Base-by-base conservation (phyloP, 2,113 vertebrate genomes). In the Hassar affinis region DNA sequence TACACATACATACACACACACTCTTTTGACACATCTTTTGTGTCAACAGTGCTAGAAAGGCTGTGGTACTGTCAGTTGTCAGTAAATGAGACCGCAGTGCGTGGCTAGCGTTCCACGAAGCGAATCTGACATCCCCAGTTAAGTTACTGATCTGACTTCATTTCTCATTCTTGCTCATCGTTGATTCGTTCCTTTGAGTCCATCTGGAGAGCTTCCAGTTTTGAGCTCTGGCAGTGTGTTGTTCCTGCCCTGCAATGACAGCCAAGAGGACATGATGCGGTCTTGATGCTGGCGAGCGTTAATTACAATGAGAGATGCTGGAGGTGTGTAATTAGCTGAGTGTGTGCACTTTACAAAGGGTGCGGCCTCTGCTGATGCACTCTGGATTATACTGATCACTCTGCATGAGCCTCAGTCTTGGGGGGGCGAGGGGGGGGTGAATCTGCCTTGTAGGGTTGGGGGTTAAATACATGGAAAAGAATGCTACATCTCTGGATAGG, bases 281-380 rank as follows among this genome's bases (percentile, higher is more conserved):
- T 87, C 89, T 85, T 92, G 90, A 92, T 92, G 89, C 88, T 90
- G 78, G 86, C 75, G 87, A 57, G 47, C 87, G 92, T 91, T 93
- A 92, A 93, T 93, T 92, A 92, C 90, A 91, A 88, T 86, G 90
- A 89, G 88, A 88, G 27, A 87, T 47, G 88, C 85, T 89, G 79
- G 85, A 90, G 90, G 89, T 83, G 82, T 90, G 87, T 89, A 92
- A 94, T 93, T 93, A 94, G 89, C 87, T 15, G 80, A 84, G 87
- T 56, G 61, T 54, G 86, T 77, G 83, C 52, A 25, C 33, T 22
- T 72, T 0, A 77, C n/a, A 84, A 83, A 87, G 62, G 68, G 79
- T 56, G 35, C 74, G 86, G 81, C 78, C 86, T 86, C 80, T 81
- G 66, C 86, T 90, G 86, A 83, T 86, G 81, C 68, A 45, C 0